Base-by-base conservation (phyloP, 1,140 invertebrate genomes). In the Panagrolaimus sp. region DNA sequence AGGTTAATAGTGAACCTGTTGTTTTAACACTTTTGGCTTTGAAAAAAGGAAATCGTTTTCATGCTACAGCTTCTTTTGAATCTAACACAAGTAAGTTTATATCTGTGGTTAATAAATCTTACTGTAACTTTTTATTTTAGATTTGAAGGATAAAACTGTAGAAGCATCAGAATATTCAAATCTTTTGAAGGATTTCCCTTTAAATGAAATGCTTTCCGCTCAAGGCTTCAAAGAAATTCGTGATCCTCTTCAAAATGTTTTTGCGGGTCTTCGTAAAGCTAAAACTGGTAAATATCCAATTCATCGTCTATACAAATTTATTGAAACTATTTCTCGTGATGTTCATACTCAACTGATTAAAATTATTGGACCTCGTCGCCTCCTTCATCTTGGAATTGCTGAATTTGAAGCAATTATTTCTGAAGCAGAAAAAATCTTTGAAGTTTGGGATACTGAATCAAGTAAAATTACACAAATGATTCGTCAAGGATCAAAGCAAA, bases 141-240 rank as follows among this genome's bases (percentile, higher is more conserved):
- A 93, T 44, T 84, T 99, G 16, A 98, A 98, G 84, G 91, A 96
- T 85, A 93, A 93, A n/a, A 86, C 98, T 62, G 91, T 91, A 8
- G 96, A 90, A 31, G 96, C 98, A 1, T 94, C 94, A 83, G 93
- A 99, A 84, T 98, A 98, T 84, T 98, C 96, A 87, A 92, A 92
- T 0, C 84, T 99, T 64, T 98, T 99, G 95, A 98, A 98, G 83
- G 96, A 99, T 83, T 97, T 99, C 79, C 96, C 96, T 0, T 91
- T 99, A 70, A 97, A 98, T 84, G 95, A 99, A 83, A 85, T 99
- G 27, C 86, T 99, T 0, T 91, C 93, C 44, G 96, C 96, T 2
- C 96, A 94, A 9, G 95, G 98, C 84, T 86, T 99, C 47, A 93
- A 96, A 77, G 88, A 91, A 77, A 95, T 98, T 74, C 87, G 91